Evolutionary conservation across 2,888 invertebrate species (phyloP), one percentile per base, ranked within the genome.

Genomic region (Rotaria magnacalcarata): DNA sequence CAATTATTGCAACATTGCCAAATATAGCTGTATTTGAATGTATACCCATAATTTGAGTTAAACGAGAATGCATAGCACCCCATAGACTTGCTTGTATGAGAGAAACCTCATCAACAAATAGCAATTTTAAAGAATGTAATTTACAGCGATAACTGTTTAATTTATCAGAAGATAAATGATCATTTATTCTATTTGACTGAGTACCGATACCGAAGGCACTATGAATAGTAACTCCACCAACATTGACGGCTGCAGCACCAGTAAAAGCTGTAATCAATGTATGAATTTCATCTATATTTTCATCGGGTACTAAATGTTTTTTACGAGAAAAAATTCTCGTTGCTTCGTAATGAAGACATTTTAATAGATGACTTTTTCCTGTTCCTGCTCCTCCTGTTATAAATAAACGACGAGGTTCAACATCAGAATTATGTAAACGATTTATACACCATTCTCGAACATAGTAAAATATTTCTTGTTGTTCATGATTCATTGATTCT

Each of bases 321-420:
- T 54, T 41, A 85, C 19, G 84, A n/a, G 86, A 52, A 41, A 87
- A 80, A 47, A 87, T 86, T 85, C 50, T 84, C n/a, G 47, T 85
- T 43, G 87, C 85, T 85, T 87, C 87, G 58, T 87, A 84, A 58
- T 85, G 86, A 34, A 87, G 86, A 21, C 84, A 80, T 52, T 87
- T 86, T 19, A 86, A 86, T 19, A 87, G 19, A 85, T 87, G 86
- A 6, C 34, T 84, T 86, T 43, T 85, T 1, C 86, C 87, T 43
- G 86, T 85, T 2, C 86, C 86, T 56, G 80, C 87, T 21, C 50
- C 86, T 85, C 86, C 85, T 24, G 85, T 87, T 6, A 87, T n/a
- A 54, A 87, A 87, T 24, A 87, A 52, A 75, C 74, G 67, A 67
- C 34, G 6, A 34, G 67, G 87, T 34, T 87, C 87, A 34, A 84